A percentile compares a stretch with the other conserved stretches of the same genome.
Evolutionary conservation across 2,113 vertebrate genomes (phyloP).

Genomic region (Hyperopisus bebe): DNA sequence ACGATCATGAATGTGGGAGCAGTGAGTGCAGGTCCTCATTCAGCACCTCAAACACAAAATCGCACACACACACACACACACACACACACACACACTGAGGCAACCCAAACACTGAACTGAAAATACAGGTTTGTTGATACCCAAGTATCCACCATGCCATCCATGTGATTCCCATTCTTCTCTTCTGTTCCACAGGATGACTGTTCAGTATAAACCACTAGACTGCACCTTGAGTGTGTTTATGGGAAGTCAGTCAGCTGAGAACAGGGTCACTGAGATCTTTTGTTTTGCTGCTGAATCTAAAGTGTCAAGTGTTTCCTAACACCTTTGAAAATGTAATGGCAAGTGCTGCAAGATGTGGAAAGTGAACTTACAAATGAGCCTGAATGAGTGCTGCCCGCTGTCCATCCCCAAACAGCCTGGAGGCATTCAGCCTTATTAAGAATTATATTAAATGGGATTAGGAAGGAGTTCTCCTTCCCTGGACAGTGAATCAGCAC

Average conservation of each 20-base stretch:
- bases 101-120: background rate
- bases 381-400: background rate
- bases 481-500: background rate
- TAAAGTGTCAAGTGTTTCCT: background rate
- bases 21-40: no score
- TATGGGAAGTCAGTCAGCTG: background rate
- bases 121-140: background rate
- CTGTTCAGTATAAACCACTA: background rate
- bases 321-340: background rate
- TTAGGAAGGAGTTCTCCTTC: background rate
- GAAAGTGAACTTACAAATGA: background rate
- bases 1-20: no score
- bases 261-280: background rate
- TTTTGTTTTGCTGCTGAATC: background rate
- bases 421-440: background rate
- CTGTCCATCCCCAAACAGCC: background rate
- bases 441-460: background rate
- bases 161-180: background rate
- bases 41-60: no score
- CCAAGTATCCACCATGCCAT: background rate
- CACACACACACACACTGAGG: background rate
- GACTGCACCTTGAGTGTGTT: background rate
- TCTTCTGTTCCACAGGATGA: background rate
- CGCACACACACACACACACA: no score
- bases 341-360: background rate